Base-by-base conservation (phyloP, 2,888 invertebrate species). In the Mimas tiliae region DNA sequence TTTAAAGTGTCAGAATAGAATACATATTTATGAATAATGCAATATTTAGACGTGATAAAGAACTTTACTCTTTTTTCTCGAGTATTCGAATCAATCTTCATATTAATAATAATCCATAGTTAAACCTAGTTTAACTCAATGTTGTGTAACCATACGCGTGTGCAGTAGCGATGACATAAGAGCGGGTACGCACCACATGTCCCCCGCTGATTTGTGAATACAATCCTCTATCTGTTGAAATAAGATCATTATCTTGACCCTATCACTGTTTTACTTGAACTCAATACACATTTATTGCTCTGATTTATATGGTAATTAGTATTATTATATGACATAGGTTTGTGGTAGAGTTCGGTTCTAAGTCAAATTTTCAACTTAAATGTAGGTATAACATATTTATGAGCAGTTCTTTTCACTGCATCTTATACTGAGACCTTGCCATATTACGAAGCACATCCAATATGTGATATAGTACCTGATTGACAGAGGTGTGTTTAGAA, bases 141-240 rank as follows among this genome's bases (percentile, higher is more conserved):
- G 38, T 63, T 67, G 74, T 75, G 69, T 42, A 68, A 50, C 63
- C 63, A 0, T 63, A 69, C 70, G 67, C n/a, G 33, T 48, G 55
- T 14, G 67, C 69, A 69, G 67, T 68, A 58, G 68, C 47, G 34
- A 50, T 55, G 48, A 80, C 80, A 84, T 84, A 84, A 85, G 78
- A 76, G 70, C 68, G 68, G 69, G 68, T 69, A 76, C 78, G 79
- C 75, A 76, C 78, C 83, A 83, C 77, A 83, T 83, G 81, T 74
- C 76, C 69, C 70, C 69, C 68, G 73, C 69, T 73, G 79, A 74
- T 74, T 75, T 74, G 76, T 81, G 74, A 75, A 80, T 72, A 76
- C 72, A 77, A 68, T 66, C 65, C 65, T 67, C 63, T 70, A 72
- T 74, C 68, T 74, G 73, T 65, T 58, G 34, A 58, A 58, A 58